Evolutionary conservation across 1,140 invertebrate species (phyloP).

Genomic region (Megathymus violae): DNA sequence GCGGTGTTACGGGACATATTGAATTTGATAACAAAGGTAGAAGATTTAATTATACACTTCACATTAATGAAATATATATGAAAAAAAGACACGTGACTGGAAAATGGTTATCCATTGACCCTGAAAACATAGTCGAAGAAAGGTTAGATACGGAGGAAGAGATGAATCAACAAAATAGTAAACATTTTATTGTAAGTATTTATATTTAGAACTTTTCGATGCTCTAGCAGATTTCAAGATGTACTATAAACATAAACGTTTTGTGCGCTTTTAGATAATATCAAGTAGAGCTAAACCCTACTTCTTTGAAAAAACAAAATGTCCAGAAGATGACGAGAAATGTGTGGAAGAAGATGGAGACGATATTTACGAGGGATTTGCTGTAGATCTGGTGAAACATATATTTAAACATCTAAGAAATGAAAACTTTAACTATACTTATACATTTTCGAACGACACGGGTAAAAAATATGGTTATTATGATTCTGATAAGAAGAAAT

Average conservation of each 20-base stretch:
- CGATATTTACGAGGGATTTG: constrained; percentile 90
- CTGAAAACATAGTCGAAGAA: constrained; percentile 46
- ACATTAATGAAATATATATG: constrained; percentile 68
- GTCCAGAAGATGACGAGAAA: constrained; percentile 44
- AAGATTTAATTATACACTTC: constrained; percentile 67
- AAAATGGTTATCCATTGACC: constrained; percentile 54
- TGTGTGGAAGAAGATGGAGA: constrained; percentile 68
- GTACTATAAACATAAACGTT: not conserved
- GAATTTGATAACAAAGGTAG: constrained; percentile 63
- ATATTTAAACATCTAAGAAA: constrained; percentile 87
- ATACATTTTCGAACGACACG: constrained; percentile 56
- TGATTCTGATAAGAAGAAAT: constrained; percentile 87
- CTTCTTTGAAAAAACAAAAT: constrained; percentile 61
- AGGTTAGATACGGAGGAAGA: constrained; percentile 37
- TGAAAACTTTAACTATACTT: constrained; percentile 69
- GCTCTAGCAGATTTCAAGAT: too few relatives aligned
- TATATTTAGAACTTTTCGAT: too few relatives aligned
- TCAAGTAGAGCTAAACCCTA: constrained; percentile 68
- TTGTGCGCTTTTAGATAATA: constrained; percentile 55
- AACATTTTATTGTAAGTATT: constrained; percentile 71
- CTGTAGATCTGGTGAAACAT: constrained; percentile 89
- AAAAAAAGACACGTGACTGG: constrained; percentile 55
- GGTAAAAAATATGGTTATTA: constrained; percentile 87
- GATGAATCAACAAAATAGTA: constrained; percentile 51
- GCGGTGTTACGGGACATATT: constrained; percentile 66